A percentile compares a stretch with the other conserved stretches of the same genome.
Evolutionary conservation across 1,140 invertebrate species (phyloP).

Genomic region (Nymphalis io): DNA sequence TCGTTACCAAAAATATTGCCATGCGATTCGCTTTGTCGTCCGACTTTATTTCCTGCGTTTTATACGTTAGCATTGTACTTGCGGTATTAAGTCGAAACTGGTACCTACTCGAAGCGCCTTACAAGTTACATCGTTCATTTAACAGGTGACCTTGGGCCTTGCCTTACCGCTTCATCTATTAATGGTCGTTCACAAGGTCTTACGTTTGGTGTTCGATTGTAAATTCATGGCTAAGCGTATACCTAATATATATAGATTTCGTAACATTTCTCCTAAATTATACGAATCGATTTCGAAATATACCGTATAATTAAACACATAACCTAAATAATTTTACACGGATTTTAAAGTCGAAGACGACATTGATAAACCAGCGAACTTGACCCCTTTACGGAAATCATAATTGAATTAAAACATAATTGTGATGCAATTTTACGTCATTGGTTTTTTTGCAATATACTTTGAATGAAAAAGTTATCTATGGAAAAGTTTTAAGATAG

Average conservation of each 20-base stretch:
- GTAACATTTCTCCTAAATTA: conserved; percentile 37
- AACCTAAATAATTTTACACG: conserved; percentile 11
- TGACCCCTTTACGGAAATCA: conserved; percentile 65
- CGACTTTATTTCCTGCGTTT: conserved; percentile 30
- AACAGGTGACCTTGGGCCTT: conserved; percentile 48
- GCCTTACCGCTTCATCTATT: conserved; percentile 50
- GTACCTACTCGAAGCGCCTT: neutral
- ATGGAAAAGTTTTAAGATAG: neutral
- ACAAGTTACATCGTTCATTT: conserved; percentile 35
- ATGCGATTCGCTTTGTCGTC: conserved; percentile 27
- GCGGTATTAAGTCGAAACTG: conserved; percentile 2
- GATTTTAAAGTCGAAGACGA: conserved; percentile 22
- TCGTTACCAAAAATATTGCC: conserved; percentile 21
- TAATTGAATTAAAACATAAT: conserved; percentile 52
- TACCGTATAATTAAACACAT: neutral
- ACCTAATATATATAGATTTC: conserved; percentile 37
- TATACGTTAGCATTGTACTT: conserved; percentile 12
- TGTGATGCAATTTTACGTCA: conserved; percentile 56
- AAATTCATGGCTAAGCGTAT: conserved; percentile 46
- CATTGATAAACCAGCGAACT: conserved; percentile 54
- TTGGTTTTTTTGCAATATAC: conserved; percentile 23
- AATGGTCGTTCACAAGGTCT: conserved; percentile 53
- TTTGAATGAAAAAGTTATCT: neutral
- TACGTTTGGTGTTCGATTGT: conserved; percentile 50
- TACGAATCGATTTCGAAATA: conserved; percentile 19